Evolutionary conservation across 2,113 vertebrate species (phyloP).

Genomic region (Cheirogaleus medius): DNA sequence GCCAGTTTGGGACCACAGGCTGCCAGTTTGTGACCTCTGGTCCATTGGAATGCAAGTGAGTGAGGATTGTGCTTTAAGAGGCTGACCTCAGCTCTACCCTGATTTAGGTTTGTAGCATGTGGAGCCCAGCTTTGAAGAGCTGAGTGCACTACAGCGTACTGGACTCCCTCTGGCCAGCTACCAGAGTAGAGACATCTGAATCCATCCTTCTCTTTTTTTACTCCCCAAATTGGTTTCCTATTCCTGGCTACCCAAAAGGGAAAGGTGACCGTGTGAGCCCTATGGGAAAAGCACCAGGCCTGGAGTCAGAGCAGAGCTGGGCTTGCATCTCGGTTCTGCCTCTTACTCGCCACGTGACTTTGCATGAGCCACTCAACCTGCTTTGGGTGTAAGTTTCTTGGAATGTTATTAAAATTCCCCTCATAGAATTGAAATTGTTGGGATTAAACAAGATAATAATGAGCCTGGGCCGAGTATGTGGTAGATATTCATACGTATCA

Average conservation of each 20-base stretch:
- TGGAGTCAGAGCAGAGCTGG: too few relatives aligned
- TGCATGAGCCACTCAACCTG: not conserved
- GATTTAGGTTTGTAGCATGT: too few relatives aligned
- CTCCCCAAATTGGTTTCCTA: too few relatives aligned
- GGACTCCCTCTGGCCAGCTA: not conserved
- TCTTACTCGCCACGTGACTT: not conserved
- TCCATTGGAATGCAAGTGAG: not conserved
- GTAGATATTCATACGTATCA: accelerated
- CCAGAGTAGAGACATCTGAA: not conserved
- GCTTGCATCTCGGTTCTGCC: not conserved
- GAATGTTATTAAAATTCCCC: not conserved
- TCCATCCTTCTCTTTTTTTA: not conserved
- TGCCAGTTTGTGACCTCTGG: not conserved
- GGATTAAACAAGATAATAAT: not conserved
- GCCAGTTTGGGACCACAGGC: not conserved
- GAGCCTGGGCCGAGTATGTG: accelerated
- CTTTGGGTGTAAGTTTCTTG: not conserved
- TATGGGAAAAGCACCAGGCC: not conserved
- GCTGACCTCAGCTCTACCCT: not conserved
- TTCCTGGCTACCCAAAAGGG: not conserved
- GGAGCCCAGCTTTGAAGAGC: not conserved
- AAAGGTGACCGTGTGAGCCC: not conserved
- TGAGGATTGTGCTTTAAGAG: not conserved
- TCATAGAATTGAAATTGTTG: not conserved
- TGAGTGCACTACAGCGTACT: accelerated